Percentiles rank a stretch among this genome's conserved stretches.
These are phyloP conservation scores for Sarotherodon lohbergeri DNA, from an alignment of 2,113 vertebrate genomes.

Conservation along the genomic window DNA sequence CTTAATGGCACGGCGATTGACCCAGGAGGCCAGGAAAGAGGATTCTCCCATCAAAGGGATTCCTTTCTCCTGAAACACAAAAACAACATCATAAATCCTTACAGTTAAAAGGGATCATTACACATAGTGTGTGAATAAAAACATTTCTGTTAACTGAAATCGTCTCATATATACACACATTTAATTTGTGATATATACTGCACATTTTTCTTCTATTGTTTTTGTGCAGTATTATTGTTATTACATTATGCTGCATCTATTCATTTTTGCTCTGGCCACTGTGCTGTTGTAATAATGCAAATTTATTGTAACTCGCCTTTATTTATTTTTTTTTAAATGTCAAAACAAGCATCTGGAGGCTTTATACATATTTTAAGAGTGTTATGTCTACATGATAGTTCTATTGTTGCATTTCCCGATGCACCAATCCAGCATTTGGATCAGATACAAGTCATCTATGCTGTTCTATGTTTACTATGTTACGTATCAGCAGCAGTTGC, in stretches of 20 bases:
- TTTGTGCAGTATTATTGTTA: neutral
- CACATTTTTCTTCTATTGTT: neutral
- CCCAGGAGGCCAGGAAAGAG: conserved; percentile 78
- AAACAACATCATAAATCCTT: neutral
- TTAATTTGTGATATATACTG: neutral
- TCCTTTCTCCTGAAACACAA: conserved; percentile 75
- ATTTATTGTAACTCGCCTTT: neutral
- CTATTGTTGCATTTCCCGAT: neutral
- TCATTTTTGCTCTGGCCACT: neutral
- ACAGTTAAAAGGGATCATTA: neutral
- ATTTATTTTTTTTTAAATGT: neutral
- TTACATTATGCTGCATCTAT: neutral
- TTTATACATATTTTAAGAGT: neutral
- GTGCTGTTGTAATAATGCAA: neutral
- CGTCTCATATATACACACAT: neutral
- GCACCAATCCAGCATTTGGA: neutral
- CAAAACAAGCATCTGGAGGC: neutral
- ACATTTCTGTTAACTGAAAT: neutral
- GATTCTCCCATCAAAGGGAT: conserved; percentile 83
- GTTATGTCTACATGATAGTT: neutral
- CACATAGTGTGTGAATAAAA: neutral
- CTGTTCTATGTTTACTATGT: neutral
- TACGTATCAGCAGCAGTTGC: neutral
- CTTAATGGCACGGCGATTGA: conserved; percentile 74
- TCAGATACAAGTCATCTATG: neutral